Evolutionary conservation across 2,797 vertebrate species (phyloP).

Genomic region (Ctenopoma kingsleyae): DNA sequence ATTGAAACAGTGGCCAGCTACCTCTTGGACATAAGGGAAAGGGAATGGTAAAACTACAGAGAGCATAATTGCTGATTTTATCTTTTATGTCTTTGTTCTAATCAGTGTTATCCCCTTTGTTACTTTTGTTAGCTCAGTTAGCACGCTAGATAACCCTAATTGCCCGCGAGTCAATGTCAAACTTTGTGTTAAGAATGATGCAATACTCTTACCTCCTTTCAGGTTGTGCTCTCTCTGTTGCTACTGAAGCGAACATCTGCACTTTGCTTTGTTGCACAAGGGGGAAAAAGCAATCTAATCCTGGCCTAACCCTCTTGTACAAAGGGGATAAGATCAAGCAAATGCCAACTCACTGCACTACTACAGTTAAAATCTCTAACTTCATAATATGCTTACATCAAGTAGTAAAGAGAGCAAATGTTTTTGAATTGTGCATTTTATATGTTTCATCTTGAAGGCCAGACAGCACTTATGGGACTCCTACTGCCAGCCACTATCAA

Average conservation of each 20-base stretch:
- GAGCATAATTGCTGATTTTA: not conserved
- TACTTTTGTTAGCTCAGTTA: slow-evolving; percentile 8
- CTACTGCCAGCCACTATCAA: slow-evolving; percentile 62
- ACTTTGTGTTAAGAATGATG: slow-evolving; percentile 41
- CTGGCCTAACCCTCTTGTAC: slow-evolving; percentile 22
- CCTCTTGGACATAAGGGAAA: not conserved
- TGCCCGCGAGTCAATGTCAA: slow-evolving; percentile 35
- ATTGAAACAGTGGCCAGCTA: not conserved
- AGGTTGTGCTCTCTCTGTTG: slow-evolving; percentile 17
- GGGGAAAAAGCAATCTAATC: slow-evolving; percentile 28
- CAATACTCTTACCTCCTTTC: slow-evolving; percentile 21
- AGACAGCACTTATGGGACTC: slow-evolving; percentile 58
- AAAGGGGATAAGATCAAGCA: slow-evolving; percentile 60
- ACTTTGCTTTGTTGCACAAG: slow-evolving; percentile 28
- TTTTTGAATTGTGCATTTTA: slow-evolving; percentile 55
- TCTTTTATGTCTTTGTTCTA: slow-evolving; percentile 13
- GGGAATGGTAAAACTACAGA: not conserved
- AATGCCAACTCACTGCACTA: slow-evolving; percentile 34
- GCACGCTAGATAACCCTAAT: slow-evolving; percentile 12
- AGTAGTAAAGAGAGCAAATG: slow-evolving; percentile 31
- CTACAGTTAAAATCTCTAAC: slow-evolving; percentile 30
- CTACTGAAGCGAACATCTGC: slow-evolving; percentile 24
- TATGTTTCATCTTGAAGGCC: slow-evolving; percentile 77
- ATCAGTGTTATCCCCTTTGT: slow-evolving; percentile 19
- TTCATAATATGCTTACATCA: slow-evolving; percentile 33